Conservation (phyloP, 2,797 vertebrate species). For the Platalea minor region DNA sequence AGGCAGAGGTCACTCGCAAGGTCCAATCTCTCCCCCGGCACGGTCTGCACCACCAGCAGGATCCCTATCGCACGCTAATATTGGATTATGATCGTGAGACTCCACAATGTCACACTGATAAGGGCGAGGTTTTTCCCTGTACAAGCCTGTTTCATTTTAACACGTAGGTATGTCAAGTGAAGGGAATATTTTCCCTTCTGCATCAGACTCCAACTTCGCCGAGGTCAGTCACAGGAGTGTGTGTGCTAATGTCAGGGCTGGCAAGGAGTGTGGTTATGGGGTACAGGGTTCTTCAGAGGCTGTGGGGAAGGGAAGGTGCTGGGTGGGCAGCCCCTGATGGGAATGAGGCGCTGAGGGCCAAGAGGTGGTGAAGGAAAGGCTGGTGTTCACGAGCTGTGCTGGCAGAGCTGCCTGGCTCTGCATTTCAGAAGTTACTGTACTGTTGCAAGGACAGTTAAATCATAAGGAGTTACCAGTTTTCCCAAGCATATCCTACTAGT, state of each 20-base stretch:
- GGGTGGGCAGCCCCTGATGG: neutral
- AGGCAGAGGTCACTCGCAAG: slow-evolving; percentile 29
- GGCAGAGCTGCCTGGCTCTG: neutral
- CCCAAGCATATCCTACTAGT: neutral
- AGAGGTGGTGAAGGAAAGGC: neutral
- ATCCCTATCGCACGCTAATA: slow-evolving; percentile 43
- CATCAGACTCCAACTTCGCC: slow-evolving; percentile 38
- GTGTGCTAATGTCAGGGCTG: neutral
- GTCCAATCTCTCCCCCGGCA: neutral
- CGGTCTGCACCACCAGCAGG: neutral
- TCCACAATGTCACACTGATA: slow-evolving; percentile 67
- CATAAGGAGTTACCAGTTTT: neutral
- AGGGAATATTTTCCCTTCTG: slow-evolving; percentile 66
- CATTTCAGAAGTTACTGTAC: neutral
- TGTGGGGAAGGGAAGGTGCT: neutral
- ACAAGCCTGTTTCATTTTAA: slow-evolving; percentile 51
- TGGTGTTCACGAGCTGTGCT: neutral
- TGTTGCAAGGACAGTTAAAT: neutral
- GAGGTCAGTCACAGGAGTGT: neutral
- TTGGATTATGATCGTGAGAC: slow-evolving; percentile 53
- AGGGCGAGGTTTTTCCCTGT: neutral
- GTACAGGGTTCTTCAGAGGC: neutral
- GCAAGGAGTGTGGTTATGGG: neutral
- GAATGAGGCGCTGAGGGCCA: neutral
- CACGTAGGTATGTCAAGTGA: slow-evolving; percentile 52